phyloP scores from a whole-genome alignment of 2,888 invertebrate species.

The Aspidiotus rigidus region DNA sequence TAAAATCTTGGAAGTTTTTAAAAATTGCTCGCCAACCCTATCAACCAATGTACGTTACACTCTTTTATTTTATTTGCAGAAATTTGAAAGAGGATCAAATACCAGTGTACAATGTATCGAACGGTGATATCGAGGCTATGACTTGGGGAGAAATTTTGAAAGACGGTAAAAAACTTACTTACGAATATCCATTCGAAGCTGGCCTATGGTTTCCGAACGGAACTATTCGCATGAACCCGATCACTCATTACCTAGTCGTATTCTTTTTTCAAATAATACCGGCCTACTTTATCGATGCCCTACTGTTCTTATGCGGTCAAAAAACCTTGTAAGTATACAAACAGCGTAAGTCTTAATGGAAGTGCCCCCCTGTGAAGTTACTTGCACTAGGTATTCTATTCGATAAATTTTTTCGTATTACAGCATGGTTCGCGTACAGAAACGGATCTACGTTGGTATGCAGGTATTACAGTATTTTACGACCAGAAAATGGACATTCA shows the following conservation, averaged over 20 bases:
- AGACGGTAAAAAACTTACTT: constrained; percentile 51
- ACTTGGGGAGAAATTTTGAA: constrained; percentile 77
- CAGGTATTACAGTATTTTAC: constrained; percentile 69
- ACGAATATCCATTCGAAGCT: constrained; percentile 64
- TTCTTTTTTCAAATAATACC: constrained; percentile 67
- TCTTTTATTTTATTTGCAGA: constrained; percentile 24
- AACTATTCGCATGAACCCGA: constrained; percentile 56
- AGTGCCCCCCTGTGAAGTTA: not conserved
- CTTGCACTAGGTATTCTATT: not conserved
- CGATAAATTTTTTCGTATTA: constrained; percentile 36
- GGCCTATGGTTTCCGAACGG: constrained; percentile 74
- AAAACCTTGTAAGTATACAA: constrained; percentile 67
- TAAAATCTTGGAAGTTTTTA: too few relatives aligned
- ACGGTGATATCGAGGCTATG: constrained; percentile 35
- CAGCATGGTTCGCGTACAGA: constrained; percentile 58
- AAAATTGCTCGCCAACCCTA: not conserved
- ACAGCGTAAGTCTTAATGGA: not conserved
- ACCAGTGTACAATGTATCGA: constrained; percentile 37
- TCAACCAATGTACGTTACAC: not conserved
- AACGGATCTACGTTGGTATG: constrained; percentile 53
- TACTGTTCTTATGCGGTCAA: constrained; percentile 57
- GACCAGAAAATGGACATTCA: constrained; percentile 69
- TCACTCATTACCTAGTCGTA: constrained; percentile 56
- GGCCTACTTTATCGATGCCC: constrained; percentile 64
- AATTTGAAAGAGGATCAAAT: constrained; percentile 19